These are phyloP conservation scores for Smithornis capensis DNA, from an alignment of 2,113 vertebrate species.

Conservation along the genomic window DNA sequence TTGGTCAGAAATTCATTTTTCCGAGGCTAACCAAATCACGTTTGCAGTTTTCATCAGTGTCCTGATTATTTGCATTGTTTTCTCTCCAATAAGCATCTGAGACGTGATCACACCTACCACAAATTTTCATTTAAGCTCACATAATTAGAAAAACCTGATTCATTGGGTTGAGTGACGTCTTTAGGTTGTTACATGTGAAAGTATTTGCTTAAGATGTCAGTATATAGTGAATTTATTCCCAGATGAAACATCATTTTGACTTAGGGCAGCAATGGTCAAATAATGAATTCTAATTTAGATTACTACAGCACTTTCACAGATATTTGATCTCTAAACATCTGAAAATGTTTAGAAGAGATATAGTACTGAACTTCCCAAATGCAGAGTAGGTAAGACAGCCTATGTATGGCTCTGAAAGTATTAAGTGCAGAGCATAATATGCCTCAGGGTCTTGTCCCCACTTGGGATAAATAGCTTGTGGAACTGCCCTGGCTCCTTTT, in stretches of 20 bases:
- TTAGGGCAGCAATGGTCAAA: not conserved
- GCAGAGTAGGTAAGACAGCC: not conserved
- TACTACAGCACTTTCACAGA: not conserved
- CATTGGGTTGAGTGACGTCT: not conserved
- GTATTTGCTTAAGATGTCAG: conserved; percentile 23
- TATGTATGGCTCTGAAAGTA: not conserved
- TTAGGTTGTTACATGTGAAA: not conserved
- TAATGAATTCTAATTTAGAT: conserved; percentile 31
- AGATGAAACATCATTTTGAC: not conserved
- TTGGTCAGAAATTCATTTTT: not conserved
- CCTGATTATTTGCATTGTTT: not conserved
- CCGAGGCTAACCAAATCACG: not conserved
- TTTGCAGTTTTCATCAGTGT: not conserved
- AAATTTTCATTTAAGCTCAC: conserved; percentile 10
- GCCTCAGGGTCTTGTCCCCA: not conserved
- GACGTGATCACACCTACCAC: not conserved
- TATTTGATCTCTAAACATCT: conserved; percentile 10
- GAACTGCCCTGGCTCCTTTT: conserved; percentile 14
- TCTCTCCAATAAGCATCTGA: not conserved
- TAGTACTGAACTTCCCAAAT: not conserved
- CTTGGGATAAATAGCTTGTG: not conserved
- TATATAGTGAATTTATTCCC: not conserved
- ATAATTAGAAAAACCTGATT: conserved; percentile 48
- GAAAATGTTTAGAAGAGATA: conserved; percentile 24
- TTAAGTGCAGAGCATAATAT: not conserved